Percentiles rank a stretch among this genome's conserved stretches.
These are phyloP conservation scores for Numenius arquata DNA, from an alignment of 2,113 vertebrate genomes.

Conservation along the genomic window DNA sequence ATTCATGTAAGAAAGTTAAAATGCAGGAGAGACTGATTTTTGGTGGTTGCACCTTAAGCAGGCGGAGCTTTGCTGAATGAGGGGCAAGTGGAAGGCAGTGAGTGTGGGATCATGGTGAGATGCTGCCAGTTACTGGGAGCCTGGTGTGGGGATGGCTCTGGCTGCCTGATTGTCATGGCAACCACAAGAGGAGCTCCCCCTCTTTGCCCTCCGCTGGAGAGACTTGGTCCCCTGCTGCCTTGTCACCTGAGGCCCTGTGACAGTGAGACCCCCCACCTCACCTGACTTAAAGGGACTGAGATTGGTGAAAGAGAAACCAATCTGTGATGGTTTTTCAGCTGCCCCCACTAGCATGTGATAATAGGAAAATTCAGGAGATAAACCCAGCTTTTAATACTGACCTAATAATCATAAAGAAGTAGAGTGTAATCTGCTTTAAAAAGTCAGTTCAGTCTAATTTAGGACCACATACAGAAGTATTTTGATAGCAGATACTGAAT, in stretches of 20 bases:
- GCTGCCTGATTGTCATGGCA: neutral
- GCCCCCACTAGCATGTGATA: neutral
- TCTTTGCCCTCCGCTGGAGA: neutral
- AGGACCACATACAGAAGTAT: neutral
- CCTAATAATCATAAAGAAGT: neutral
- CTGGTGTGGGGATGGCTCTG: neutral
- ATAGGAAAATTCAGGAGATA: neutral
- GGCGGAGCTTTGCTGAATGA: fast-evolving
- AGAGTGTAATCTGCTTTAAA: neutral
- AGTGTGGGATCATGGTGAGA: neutral
- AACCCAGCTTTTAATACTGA: neutral
- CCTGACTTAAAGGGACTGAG: fast-evolving
- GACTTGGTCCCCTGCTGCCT: neutral
- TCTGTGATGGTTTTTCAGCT: neutral
- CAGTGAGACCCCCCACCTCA: neutral
- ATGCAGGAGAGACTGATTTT: neutral
- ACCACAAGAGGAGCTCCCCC: neutral
- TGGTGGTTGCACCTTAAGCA: neutral
- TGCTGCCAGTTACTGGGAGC: fast-evolving
- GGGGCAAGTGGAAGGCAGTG: neutral
- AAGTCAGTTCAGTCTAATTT: neutral
- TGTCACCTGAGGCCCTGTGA: neutral
- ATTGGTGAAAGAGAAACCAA: neutral
- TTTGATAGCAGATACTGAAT: neutral
- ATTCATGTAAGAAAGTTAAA: neutral